Evolutionary conservation across 2,888 invertebrate genomes (phyloP).

Genomic region (Isoperla grammatica): DNA sequence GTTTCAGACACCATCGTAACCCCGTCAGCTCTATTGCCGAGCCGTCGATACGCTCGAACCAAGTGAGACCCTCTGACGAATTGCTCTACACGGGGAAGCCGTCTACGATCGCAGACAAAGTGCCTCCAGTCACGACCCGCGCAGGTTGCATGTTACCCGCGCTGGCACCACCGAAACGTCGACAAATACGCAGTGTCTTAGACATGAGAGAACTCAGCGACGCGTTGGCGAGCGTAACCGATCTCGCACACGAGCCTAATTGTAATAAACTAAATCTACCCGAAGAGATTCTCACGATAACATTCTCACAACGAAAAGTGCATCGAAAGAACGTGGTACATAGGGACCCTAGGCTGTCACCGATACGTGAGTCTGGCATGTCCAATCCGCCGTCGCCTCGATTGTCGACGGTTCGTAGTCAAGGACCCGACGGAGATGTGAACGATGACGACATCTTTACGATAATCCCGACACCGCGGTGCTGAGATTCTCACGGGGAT

Average conservation of each 20-base stretch:
- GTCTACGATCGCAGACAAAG: neutral
- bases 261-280: conserved; percentile 30
- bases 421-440: neutral
- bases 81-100: neutral
- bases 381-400: conserved; percentile 63
- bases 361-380: conserved; percentile 64
- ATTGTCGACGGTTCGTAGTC: conserved; percentile 22
- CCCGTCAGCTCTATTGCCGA: neutral
- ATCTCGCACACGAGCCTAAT: neutral
- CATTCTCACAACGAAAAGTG: neutral
- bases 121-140: conserved; percentile 29
- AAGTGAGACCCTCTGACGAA: conserved; percentile 19
- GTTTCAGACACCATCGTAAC: neutral
- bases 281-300: neutral
- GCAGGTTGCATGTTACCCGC: conserved; percentile 40
- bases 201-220: conserved; percentile 52
- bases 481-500: neutral
- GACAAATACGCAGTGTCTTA: conserved; percentile 47
- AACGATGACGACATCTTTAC: neutral
- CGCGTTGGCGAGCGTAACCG: conserved; percentile 43
- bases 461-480: neutral
- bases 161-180: conserved; percentile 46
- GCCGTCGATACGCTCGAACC: conserved; percentile 16
- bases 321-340: neutral
- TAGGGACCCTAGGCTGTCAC: conserved; percentile 50